A percentile compares a stretch with the other conserved stretches of the same genome.
These are phyloP conservation scores for Oryzias woworae DNA, from an alignment of 2,113 vertebrate species.

Conservation along the genomic window DNA sequence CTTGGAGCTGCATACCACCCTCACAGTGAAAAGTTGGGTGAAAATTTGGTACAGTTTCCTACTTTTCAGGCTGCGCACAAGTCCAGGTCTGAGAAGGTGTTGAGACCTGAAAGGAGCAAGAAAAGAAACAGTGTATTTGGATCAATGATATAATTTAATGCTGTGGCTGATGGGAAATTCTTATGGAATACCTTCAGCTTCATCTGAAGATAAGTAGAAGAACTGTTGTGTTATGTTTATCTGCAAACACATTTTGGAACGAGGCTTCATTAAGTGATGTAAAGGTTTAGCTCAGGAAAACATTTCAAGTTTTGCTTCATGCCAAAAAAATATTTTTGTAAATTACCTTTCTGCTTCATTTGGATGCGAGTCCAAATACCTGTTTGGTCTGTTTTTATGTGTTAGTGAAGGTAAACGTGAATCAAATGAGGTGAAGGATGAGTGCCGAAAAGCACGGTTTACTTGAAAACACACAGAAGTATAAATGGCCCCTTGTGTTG, in stretches of 20 bases:
- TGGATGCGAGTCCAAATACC: conserved; percentile 9
- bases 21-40: too few species aligned
- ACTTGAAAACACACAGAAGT: conserved; percentile 20
- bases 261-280: conserved; percentile 13
- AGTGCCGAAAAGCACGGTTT: conserved; percentile 20
- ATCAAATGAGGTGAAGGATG: conserved; percentile 26
- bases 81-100: too few species aligned
- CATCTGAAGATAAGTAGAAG: conserved; percentile 5
- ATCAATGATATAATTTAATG: too few species aligned
- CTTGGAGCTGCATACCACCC: too few species aligned
- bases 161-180: conserved; percentile 1
- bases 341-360: conserved; percentile 25
- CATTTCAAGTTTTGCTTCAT: conserved; percentile 8
- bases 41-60: too few species aligned
- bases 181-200: conserved; percentile 15
- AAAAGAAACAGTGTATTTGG: too few species aligned
- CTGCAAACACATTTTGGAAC: conserved; percentile 14
- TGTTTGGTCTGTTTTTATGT: conserved; percentile 8
- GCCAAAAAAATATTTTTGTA: conserved; percentile 22
- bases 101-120: too few species aligned
- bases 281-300: conserved; percentile 20
- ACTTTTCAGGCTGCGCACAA: too few species aligned
- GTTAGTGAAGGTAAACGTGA: conserved; percentile 10
- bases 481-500: conserved; percentile 34
- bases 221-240: conserved; percentile 4